Percentiles rank a stretch among this genome's conserved stretches.
Conservation (phyloP, 2,113 vertebrate genomes). For the Chrysemys picta region DNA sequence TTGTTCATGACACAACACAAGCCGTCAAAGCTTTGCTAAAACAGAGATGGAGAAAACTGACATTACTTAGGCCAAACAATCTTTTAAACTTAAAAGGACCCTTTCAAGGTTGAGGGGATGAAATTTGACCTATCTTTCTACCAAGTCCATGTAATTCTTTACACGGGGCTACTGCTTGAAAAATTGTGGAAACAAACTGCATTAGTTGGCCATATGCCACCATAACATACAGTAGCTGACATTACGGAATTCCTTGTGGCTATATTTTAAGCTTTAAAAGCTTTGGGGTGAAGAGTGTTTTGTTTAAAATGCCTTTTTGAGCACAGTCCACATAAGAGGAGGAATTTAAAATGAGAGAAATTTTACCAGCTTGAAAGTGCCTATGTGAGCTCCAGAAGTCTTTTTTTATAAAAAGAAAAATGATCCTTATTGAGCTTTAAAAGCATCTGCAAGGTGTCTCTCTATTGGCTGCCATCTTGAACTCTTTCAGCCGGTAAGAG, state of each 20-base stretch:
- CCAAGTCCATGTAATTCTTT: background rate
- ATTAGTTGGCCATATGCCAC: background rate
- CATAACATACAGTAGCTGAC: constrained; percentile 11
- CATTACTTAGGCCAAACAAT: background rate
- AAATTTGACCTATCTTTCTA: background rate
- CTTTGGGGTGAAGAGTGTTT: background rate
- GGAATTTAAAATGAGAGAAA: background rate
- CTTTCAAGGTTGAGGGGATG: background rate
- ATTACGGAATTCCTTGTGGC: background rate
- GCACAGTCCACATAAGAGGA: background rate
- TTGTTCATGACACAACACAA: background rate
- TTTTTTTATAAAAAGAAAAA: background rate
- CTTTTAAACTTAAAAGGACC: background rate
- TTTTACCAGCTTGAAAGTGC: background rate
- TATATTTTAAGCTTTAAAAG: background rate
- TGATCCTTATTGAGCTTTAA: background rate
- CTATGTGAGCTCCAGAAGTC: background rate
- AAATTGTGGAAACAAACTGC: background rate
- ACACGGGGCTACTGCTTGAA: background rate
- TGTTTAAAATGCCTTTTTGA: constrained; percentile 13
- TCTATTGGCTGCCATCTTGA: background rate
- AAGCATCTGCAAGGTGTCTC: background rate
- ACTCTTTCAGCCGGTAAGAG: background rate
- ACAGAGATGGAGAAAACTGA: background rate
- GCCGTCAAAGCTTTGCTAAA: background rate